phyloP scores from a whole-genome alignment of 2,797 vertebrate genomes.

The Triplophysa bombifrons region DNA sequence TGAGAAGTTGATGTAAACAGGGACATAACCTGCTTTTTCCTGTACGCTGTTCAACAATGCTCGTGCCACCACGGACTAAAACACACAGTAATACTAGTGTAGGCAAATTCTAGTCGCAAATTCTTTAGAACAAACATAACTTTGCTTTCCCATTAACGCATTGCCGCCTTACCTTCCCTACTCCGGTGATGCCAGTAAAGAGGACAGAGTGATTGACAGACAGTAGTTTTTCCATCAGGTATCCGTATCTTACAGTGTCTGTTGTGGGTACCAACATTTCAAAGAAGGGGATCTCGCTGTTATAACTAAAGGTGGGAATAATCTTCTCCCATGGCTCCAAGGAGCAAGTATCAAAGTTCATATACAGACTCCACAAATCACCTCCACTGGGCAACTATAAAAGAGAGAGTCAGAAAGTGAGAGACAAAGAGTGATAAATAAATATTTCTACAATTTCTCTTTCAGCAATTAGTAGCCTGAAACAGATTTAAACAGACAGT shows the following conservation, averaged over 20 bases:
- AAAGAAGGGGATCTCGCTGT: slow-evolving; percentile 80
- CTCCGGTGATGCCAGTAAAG: slow-evolving; percentile 86
- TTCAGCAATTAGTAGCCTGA: neutral
- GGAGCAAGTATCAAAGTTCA: slow-evolving; percentile 79
- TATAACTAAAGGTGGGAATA: slow-evolving; percentile 82
- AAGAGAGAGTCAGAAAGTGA: neutral
- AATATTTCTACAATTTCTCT: neutral
- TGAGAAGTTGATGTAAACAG: slow-evolving; percentile 86
- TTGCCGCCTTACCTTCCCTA: slow-evolving; percentile 82
- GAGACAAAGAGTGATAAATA: neutral
- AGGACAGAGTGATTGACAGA: slow-evolving; percentile 82
- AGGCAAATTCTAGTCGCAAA: neutral
- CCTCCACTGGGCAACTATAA: slow-evolving; percentile 78
- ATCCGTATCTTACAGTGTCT: slow-evolving; percentile 87
- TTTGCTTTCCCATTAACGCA: neutral
- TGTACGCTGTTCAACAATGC: slow-evolving; percentile 82
- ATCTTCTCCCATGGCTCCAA: slow-evolving; percentile 84
- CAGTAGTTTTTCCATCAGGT: slow-evolving; percentile 87
- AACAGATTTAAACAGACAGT: neutral
- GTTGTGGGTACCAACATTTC: slow-evolving; percentile 88
- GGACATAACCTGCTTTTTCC: slow-evolving; percentile 79
- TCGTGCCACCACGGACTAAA: slow-evolving; percentile 82
- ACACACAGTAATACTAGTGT: slow-evolving; percentile 10
- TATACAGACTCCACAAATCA: slow-evolving; percentile 81
- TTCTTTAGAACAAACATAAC: neutral